Evolutionary conservation across 1,140 invertebrate species (phyloP).

Genomic region (Sarcophaga peregrina): DNA sequence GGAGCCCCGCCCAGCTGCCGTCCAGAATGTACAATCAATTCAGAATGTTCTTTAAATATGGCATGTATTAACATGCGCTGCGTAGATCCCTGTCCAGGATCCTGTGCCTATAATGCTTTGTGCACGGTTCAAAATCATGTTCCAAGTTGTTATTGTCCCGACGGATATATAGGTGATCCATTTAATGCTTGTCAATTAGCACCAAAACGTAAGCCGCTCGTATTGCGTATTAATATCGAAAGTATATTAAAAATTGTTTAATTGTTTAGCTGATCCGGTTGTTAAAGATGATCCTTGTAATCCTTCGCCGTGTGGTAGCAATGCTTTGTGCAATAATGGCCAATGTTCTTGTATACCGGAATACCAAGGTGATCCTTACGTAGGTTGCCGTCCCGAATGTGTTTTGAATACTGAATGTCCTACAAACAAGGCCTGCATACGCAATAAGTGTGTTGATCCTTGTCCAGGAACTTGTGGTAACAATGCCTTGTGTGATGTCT

Average conservation of each 20-base stretch:
- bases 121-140: conserved; percentile 75
- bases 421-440: conserved; percentile 72
- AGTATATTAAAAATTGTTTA: conserved; percentile 49
- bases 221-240: conserved; percentile 52
- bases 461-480: conserved; percentile 76
- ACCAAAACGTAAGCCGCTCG: conserved; percentile 64
- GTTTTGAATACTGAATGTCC: conserved; percentile 68
- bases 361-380: conserved; percentile 71
- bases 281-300: conserved; percentile 69
- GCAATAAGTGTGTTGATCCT: conserved; percentile 75
- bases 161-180: conserved; percentile 78
- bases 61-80: conserved; percentile 72
- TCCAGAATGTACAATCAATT: conserved; percentile 72
- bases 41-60: conserved; percentile 69
- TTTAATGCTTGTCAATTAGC: conserved; percentile 59
- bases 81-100: conserved; percentile 71
- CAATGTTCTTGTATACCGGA: conserved; percentile 70
- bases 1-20: conserved; percentile 72
- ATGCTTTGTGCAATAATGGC: conserved; percentile 74
- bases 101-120: conserved; percentile 74
- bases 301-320: conserved; percentile 77
- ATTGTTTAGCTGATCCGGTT: conserved; percentile 65
- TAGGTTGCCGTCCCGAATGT: conserved; percentile 62
- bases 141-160: conserved; percentile 74
- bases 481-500: conserved; percentile 74